These are phyloP conservation scores for Myrmophylax atrothorax DNA, from an alignment of 2,113 vertebrate species.

Conservation along the genomic window DNA sequence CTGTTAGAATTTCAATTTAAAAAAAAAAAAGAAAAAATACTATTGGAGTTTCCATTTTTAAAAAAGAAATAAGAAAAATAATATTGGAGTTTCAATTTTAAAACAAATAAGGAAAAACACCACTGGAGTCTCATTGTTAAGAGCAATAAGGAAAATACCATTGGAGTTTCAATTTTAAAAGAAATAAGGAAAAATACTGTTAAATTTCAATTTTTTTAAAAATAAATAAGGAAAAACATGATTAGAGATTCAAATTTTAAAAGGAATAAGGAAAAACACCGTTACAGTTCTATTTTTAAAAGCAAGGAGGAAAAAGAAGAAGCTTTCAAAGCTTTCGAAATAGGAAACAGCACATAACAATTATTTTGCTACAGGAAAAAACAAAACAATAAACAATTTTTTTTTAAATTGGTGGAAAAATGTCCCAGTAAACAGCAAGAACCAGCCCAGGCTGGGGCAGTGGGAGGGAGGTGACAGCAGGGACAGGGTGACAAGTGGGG, in stretches of 20 bases:
- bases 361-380: not conserved
- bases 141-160: not conserved
- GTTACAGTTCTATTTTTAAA: too few relatives aligned
- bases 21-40: too few relatives aligned
- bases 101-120: not conserved
- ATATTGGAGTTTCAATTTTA: too few relatives aligned
- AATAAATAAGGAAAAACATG: too few relatives aligned
- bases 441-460: not conserved
- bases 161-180: too few relatives aligned
- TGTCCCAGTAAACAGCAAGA: not conserved
- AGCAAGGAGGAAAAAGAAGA: not conserved
- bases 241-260: too few relatives aligned
- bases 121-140: not conserved
- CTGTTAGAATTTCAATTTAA: too few relatives aligned
- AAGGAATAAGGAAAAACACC: too few relatives aligned
- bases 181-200: too few relatives aligned
- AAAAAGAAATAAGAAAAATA: too few relatives aligned
- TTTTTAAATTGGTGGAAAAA: not conserved
- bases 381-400: rapidly evolving
- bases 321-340: not conserved
- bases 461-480: not conserved
- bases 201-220: too few relatives aligned
- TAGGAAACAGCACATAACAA: rapidly evolving
- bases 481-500: not conserved
- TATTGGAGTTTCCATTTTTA: too few relatives aligned